Evolutionary conservation across 2,113 vertebrate genomes (phyloP).

Genomic region (Toxostoma redivivum): DNA sequence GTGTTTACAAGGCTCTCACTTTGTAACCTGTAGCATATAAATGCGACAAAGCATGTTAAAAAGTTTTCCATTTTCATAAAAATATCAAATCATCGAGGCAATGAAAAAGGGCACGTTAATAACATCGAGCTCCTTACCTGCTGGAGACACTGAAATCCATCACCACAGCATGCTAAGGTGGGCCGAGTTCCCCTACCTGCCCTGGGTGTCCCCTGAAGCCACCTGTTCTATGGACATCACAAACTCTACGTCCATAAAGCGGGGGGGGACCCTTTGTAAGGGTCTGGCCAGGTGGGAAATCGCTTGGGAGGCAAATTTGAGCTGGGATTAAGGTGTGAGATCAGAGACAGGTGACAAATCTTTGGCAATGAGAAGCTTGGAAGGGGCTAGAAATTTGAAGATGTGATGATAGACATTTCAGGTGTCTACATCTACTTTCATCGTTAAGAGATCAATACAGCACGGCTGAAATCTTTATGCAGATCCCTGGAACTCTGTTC

Average conservation of each 20-base stretch:
- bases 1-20: constrained; percentile 99
- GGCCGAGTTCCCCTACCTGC: constrained; percentile 45
- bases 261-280: neutral
- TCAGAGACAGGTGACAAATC: constrained; percentile 9
- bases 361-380: constrained; percentile 38
- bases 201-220: constrained; percentile 30
- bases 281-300: constrained; percentile 41
- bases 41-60: constrained; percentile 99
- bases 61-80: constrained; percentile 88
- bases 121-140: constrained; percentile 81
- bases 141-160: constrained; percentile 79
- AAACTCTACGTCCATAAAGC: constrained; percentile 45
- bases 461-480: constrained; percentile 76
- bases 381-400: constrained; percentile 67
- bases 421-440: constrained; percentile 73
- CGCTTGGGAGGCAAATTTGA: neutral
- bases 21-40: constrained; percentile 99
- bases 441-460: constrained; percentile 33
- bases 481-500: constrained; percentile 35
- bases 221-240: constrained; percentile 46
- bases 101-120: constrained; percentile 80
- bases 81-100: constrained; percentile 79
- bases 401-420: constrained; percentile 80
- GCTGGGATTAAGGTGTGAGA: neutral
- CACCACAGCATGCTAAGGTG: constrained; percentile 69